Percentiles rank a stretch among this genome's conserved stretches.
Conservation (phyloP, 2,888 invertebrate species). For the Peribatodes rhomboidaria region DNA sequence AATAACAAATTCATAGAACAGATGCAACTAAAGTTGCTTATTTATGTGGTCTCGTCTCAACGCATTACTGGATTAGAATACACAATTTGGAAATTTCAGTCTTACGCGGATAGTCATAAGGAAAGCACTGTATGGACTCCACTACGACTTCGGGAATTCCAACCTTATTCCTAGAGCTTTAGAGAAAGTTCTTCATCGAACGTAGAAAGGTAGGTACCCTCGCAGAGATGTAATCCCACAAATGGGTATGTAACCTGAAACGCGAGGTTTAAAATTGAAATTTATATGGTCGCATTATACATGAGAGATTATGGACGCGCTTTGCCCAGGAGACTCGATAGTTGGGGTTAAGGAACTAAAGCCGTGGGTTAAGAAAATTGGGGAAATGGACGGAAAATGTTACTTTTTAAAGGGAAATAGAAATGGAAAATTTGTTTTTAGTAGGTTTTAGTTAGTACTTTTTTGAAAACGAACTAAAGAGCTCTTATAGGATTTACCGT, state of each 20-base stretch:
- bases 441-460: too few relatives aligned
- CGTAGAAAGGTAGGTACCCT: conserved; percentile 40
- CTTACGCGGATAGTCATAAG: conserved; percentile 37
- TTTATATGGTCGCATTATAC: conserved; percentile 84
- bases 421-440: not conserved
- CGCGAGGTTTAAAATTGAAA: conserved; percentile 84
- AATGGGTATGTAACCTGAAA: conserved; percentile 83
- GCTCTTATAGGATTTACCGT: too few relatives aligned
- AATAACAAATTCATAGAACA: conserved; percentile 49
- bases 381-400: conserved; percentile 38
- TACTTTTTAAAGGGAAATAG: not conserved
- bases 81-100: conserved; percentile 39
- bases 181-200: conserved; percentile 20
- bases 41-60: conserved; percentile 67
- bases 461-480: too few relatives aligned
- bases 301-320: conserved; percentile 72
- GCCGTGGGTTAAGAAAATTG: conserved; percentile 22
- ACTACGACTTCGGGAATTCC: conserved; percentile 1
- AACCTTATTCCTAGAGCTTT: conserved; percentile 25
- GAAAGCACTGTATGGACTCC: conserved; percentile 27
- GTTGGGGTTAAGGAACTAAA: conserved; percentile 45
- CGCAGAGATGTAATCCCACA: conserved; percentile 74
- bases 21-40: conserved; percentile 59
- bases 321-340: conserved; percentile 54
- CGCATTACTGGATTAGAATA: conserved; percentile 73